phyloP scores from a whole-genome alignment of 2,113 vertebrate genomes.

The Gnathonemus echidnorhynchus region DNA sequence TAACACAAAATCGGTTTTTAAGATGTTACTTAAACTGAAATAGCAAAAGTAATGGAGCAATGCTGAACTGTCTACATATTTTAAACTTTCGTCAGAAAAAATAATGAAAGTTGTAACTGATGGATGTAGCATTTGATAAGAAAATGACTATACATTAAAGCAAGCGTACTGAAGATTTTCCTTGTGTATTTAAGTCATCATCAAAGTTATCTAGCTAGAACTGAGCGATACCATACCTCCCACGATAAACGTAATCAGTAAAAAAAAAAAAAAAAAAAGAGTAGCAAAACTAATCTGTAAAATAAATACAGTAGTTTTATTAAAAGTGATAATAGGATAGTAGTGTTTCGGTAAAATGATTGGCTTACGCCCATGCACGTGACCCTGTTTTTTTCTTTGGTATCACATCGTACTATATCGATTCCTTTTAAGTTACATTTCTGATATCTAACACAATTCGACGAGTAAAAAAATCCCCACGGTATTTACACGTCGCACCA shows the following conservation, averaged over 20 bases:
- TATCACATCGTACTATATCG: neutral
- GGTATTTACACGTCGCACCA: neutral
- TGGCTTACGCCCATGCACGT: neutral
- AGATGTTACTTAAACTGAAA: neutral
- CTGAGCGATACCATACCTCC: neutral
- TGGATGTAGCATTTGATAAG: neutral
- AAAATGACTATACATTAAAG: neutral
- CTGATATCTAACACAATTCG: neutral
- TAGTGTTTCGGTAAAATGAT: neutral
- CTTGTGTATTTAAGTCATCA: neutral
- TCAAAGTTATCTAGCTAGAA: neutral
- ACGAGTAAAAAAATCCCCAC: neutral
- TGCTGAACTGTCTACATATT: neutral
- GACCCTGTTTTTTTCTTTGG: neutral
- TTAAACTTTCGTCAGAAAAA: neutral
- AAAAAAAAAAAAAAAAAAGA: neutral
- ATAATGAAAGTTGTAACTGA: neutral
- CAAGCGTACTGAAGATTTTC: neutral
- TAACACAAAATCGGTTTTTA: neutral
- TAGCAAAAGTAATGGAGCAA: neutral
- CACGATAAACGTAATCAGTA: neutral
- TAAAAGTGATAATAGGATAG: neutral
- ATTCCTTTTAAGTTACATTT: neutral
- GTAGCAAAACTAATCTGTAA: neutral
- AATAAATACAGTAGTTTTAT: neutral